Conservation (phyloP, 2,797 vertebrate species). For the Nyctalus aviator region DNA sequence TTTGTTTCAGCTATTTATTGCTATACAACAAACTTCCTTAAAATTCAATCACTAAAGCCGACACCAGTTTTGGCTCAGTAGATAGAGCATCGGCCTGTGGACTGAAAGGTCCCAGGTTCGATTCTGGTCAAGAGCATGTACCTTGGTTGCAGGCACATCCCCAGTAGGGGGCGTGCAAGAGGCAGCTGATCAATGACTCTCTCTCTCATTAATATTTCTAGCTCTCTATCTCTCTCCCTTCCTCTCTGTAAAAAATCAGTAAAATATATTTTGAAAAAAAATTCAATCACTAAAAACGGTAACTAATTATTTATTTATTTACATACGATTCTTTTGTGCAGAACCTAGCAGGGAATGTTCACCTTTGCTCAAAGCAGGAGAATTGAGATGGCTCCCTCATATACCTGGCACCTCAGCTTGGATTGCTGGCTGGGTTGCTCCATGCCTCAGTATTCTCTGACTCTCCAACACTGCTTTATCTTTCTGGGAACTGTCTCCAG, state of each 20-base stretch:
- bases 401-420: background rate
- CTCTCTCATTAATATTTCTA: too few species aligned
- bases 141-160: too few species aligned
- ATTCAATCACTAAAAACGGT: background rate
- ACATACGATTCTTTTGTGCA: background rate
- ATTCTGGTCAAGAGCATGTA: too few species aligned
- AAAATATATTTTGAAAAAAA: background rate
- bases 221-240: too few species aligned
- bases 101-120: too few species aligned
- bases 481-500: background rate
- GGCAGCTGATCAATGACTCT: too few species aligned
- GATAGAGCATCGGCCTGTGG: too few species aligned
- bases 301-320: background rate
- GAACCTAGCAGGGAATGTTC: background rate
- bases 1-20: background rate
- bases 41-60: background rate
- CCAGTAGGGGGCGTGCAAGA: too few species aligned
- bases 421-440: background rate
- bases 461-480: background rate
- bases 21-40: background rate
- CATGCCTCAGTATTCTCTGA: background rate
- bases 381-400: background rate
- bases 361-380: background rate
- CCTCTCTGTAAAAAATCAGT: too few species aligned
- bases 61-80: too few species aligned